Evolutionary conservation across 2,113 vertebrate genomes (phyloP).

Genomic region (Scomber colias): DNA sequence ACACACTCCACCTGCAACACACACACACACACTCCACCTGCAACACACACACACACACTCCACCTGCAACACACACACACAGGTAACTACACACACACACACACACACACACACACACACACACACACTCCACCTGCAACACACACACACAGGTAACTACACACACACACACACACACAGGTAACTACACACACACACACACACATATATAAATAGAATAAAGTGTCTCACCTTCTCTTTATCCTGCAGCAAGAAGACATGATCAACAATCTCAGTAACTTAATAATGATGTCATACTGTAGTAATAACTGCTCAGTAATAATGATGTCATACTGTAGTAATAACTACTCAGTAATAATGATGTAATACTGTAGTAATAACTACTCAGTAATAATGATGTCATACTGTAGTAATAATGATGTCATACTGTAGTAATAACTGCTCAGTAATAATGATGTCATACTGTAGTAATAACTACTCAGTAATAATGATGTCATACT

Average conservation of each 20-base stretch:
- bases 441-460: too few species aligned
- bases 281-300: background rate
- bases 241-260: constrained; percentile 57
- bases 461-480: too few species aligned
- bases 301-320: too few species aligned
- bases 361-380: too few species aligned
- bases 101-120: background rate
- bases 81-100: background rate
- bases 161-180: background rate
- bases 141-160: background rate
- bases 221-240: constrained; percentile 74
- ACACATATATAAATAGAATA: background rate
- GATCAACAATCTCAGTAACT: background rate
- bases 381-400: background rate
- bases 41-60: background rate
- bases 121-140: background rate
- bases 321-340: background rate
- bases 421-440: too few species aligned
- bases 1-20: background rate
- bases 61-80: background rate
- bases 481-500: too few species aligned
- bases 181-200: background rate
- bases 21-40: background rate
- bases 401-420: too few species aligned
- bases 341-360: background rate